Percentiles rank a stretch among this genome's conserved stretches.
phyloP scores from a whole-genome alignment of 1,140 invertebrate genomes.

The Aphelinus certus region DNA sequence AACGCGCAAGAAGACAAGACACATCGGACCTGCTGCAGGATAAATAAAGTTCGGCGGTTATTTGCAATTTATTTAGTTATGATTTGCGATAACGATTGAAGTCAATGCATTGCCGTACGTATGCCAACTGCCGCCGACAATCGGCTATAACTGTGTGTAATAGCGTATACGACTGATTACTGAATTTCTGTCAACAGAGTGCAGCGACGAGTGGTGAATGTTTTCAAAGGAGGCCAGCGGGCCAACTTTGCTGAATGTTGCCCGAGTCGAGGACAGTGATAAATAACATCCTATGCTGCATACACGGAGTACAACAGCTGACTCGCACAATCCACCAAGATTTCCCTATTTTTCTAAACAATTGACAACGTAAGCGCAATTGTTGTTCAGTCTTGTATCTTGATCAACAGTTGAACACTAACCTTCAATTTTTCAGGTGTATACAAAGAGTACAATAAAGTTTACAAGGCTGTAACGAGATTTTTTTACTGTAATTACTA shows the following conservation, averaged over 20 bases:
- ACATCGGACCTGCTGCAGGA: conserved; percentile 20
- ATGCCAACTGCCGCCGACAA: not conserved
- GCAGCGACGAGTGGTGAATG: conserved; percentile 9
- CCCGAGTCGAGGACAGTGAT: conserved; percentile 11
- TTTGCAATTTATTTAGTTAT: conserved; percentile 37
- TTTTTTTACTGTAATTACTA: conserved; percentile 34
- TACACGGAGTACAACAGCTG: conserved; percentile 29
- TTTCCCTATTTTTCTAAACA: not conserved
- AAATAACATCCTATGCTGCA: not conserved
- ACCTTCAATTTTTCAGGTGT: conserved; percentile 37
- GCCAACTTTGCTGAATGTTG: conserved; percentile 38
- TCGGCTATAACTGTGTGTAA: not conserved
- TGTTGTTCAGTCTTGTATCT: not conserved
- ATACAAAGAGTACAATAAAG: conserved; percentile 36
- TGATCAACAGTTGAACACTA: conserved; percentile 27
- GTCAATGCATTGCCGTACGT: conserved; percentile 26
- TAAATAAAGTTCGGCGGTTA: conserved; percentile 39
- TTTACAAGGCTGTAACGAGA: conserved; percentile 31
- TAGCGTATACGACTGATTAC: not conserved
- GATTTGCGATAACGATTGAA: conserved; percentile 35
- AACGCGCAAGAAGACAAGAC: conserved; percentile 11
- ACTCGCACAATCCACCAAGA: not conserved
- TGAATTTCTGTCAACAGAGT: conserved; percentile 27
- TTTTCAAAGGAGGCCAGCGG: conserved; percentile 40
- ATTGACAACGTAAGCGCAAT: conserved; percentile 10